Base-by-base conservation (phyloP, 2,113 vertebrate genomes). In the Phoxinus phoxinus region DNA sequence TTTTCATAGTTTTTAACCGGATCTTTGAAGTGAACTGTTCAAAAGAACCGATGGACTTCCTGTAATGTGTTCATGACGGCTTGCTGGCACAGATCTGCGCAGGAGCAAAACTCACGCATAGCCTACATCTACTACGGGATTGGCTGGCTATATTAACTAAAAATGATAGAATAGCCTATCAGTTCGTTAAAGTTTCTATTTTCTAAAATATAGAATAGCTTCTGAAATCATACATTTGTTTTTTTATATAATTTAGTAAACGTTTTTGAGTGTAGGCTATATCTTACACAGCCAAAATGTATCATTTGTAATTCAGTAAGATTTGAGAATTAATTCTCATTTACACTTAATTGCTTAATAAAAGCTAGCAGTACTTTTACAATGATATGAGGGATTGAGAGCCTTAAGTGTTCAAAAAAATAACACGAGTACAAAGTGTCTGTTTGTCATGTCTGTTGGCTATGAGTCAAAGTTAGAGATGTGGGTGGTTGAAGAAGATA, bases 361-460 rank as follows among this genome's bases (percentile, higher is more conserved):
- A 56, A 56, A 56, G n/a, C n/a, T 25, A n/a, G 25, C 56, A 11
- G 1, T 25, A 11, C 23, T 11, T 59, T 59, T 67, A 67, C 17
- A 67, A 1, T 67, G 30, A 32, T 19, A 67, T 17, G 35, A 44
- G 17, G 53, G 27, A 76, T 32, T 9, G 46, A 56, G 27, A 32
- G 74, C 21, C 7, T 37, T n/a, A 19, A 25, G 61, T 30, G 27
- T 53, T 1, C 15, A 48, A 46, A 46, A 46, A 12, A 46, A 48
- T 0, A 12, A 75, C 13, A 37, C 10, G 12, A 80, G 77, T 63
- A 80, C 77, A 63, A 80, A 27, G 77, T 61, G 58, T 80, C n/a
- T 80, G 23, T 80, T 80, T 80, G 77, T 79, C 56, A 46, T 44
- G 77, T 27, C n/a, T 41, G 56, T 25, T 79, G 41, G 41, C 59